phyloP scores from a whole-genome alignment of 2,797 vertebrate genomes.

The Pogoniulus pusillus region DNA sequence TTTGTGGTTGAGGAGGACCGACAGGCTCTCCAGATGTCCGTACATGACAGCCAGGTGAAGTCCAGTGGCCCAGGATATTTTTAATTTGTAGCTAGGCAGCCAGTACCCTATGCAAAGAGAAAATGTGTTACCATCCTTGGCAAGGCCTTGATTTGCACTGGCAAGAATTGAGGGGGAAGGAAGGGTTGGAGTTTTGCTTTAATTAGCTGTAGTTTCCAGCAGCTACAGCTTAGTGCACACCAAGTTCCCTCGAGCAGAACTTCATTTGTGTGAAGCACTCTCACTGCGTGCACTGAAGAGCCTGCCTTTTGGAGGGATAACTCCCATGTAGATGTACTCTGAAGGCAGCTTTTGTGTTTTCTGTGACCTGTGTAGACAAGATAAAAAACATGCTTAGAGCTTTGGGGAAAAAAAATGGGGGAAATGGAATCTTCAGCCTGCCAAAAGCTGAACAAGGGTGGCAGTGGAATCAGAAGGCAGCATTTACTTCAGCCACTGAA shows the following conservation, averaged over 20 bases:
- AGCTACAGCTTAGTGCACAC: neutral
- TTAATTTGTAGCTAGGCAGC: constrained; percentile 92
- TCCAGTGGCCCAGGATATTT: constrained; percentile 93
- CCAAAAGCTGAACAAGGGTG: neutral
- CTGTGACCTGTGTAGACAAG: neutral
- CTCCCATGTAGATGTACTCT: neutral
- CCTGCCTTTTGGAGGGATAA: neutral
- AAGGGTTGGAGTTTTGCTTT: neutral
- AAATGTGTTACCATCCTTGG: neutral
- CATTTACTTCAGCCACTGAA: neutral
- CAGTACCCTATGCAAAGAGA: constrained; percentile 85
- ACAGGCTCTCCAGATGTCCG: constrained; percentile 86
- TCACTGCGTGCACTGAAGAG: neutral
- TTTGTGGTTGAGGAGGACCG: constrained; percentile 85
- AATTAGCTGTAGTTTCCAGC: constrained; percentile 1
- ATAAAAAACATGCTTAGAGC: neutral
- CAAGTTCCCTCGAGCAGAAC: neutral
- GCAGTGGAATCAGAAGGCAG: neutral
- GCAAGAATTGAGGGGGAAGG: neutral
- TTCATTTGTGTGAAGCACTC: neutral
- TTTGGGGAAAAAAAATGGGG: neutral
- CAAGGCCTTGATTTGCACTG: neutral
- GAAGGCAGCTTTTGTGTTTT: neutral
- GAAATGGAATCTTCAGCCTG: neutral
- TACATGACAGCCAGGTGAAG: constrained; percentile 91